Percentiles rank a stretch among this genome's conserved stretches.
Evolutionary conservation across 2,888 invertebrate species (phyloP).

Genomic region (Andrena minutula): DNA sequence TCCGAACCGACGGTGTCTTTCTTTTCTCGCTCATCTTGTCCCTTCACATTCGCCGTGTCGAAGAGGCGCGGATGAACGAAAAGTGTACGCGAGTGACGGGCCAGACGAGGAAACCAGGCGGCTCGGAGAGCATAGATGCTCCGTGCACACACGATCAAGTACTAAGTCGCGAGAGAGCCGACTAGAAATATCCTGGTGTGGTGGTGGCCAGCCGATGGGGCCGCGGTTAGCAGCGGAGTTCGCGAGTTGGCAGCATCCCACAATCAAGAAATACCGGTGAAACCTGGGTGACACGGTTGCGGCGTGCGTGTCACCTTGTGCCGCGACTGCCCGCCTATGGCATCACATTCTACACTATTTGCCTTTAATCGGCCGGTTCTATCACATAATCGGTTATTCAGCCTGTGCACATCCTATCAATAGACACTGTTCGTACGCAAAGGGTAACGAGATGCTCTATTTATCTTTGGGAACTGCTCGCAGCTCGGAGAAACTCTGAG

Average conservation of each 20-base stretch:
- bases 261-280: conserved; percentile 58
- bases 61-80: background rate
- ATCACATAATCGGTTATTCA: background rate
- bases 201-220: conserved; percentile 53
- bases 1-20: conserved; percentile 65
- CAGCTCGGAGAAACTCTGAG: too few relatives aligned
- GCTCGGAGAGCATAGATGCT: conserved; percentile 50
- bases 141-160: conserved; percentile 60
- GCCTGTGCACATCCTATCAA: background rate
- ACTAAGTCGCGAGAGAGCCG: conserved; percentile 66
- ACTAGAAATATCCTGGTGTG: conserved; percentile 72
- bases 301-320: conserved; percentile 49
- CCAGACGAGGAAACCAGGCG: conserved; percentile 5
- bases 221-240: conserved; percentile 44
- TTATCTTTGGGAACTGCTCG: too few relatives aligned
- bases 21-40: conserved; percentile 75
- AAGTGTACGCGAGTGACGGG: conserved; percentile 6
- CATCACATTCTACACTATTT: conserved; percentile 12
- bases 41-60: conserved; percentile 56
- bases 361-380: background rate
- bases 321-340: conserved; percentile 16
- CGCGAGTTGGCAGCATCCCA: conserved; percentile 73
- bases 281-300: conserved; percentile 40
- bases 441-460: background rate
- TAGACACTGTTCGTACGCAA: background rate